phyloP scores from a whole-genome alignment of 1,140 invertebrate species.

The Venturia canescens region DNA sequence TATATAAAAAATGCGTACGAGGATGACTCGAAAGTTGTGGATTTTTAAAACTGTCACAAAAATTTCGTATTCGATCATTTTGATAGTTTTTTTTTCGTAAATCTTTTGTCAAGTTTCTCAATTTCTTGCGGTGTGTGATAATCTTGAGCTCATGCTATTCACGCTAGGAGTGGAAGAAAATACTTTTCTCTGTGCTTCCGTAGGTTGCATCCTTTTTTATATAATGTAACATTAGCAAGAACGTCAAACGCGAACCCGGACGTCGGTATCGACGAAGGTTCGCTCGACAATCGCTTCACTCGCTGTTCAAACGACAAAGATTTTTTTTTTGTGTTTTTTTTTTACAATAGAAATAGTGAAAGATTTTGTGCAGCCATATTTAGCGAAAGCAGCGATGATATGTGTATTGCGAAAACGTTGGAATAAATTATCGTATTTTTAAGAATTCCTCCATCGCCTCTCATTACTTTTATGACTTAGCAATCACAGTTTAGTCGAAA shows the following conservation, averaged over 20 bases:
- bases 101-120: not conserved
- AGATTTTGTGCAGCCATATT: slow-evolving; percentile 9
- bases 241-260: not conserved
- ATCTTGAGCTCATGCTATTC: slow-evolving; percentile 20
- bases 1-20: not conserved
- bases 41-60: no score
- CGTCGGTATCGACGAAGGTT: not conserved
- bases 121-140: slow-evolving; percentile 28
- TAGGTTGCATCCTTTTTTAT: slow-evolving; percentile 31
- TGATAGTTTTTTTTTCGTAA: not conserved
- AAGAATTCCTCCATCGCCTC: not conserved
- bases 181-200: slow-evolving; percentile 35
- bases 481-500: not conserved
- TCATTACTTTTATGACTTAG: not conserved
- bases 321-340: not conserved
- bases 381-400: slow-evolving; percentile 8
- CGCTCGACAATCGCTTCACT: not conserved
- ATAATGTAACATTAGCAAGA: slow-evolving; percentile 8
- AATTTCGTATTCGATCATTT: not conserved
- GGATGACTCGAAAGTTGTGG: not conserved
- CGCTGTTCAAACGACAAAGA: not conserved
- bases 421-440: slow-evolving; percentile 31
- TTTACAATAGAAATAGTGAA: not conserved
- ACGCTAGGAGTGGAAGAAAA: slow-evolving; percentile 38
- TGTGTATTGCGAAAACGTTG: slow-evolving; percentile 8